phyloP scores from a whole-genome alignment of 2,113 vertebrate genomes.

The Xenopus laevis region DNA sequence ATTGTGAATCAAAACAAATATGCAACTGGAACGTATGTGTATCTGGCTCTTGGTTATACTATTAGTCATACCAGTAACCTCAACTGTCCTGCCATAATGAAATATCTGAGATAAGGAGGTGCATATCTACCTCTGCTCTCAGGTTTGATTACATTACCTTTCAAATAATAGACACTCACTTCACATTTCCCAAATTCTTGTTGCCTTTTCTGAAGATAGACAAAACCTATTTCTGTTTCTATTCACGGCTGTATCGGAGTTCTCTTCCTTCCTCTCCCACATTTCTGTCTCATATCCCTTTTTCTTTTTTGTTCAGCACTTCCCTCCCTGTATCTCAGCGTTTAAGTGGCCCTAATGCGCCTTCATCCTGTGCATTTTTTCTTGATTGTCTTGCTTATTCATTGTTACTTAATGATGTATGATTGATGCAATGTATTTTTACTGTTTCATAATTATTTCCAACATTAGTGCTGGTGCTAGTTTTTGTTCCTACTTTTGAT shows the following conservation, averaged over 20 bases:
- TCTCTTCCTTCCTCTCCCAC: not conserved
- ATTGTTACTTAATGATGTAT: not conserved
- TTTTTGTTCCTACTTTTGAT: too few species aligned
- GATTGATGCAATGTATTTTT: too few species aligned
- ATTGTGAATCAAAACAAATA: not conserved
- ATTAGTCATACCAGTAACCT: conserved; percentile 16
- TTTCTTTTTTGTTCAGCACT: not conserved
- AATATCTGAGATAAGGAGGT: conserved; percentile 24
- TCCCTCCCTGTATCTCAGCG: not conserved
- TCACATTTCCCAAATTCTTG: conserved; percentile 37
- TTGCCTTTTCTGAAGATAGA: conserved; percentile 12
- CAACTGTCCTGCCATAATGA: conserved; percentile 11
- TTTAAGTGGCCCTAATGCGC: not conserved
- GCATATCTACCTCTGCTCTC: not conserved
- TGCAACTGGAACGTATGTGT: not conserved
- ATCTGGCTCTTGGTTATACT: not conserved
- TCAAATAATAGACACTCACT: not conserved
- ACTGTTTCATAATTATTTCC: too few species aligned
- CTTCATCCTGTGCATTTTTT: not conserved
- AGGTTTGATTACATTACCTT: not conserved
- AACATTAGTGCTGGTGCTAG: too few species aligned
- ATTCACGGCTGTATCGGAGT: not conserved
- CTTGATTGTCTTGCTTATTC: not conserved
- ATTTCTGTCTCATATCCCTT: not conserved
- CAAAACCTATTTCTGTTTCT: not conserved